These are phyloP conservation scores for Camelus bactrianus DNA, from an alignment of 2,113 vertebrate species.

Conservation along the genomic window DNA sequence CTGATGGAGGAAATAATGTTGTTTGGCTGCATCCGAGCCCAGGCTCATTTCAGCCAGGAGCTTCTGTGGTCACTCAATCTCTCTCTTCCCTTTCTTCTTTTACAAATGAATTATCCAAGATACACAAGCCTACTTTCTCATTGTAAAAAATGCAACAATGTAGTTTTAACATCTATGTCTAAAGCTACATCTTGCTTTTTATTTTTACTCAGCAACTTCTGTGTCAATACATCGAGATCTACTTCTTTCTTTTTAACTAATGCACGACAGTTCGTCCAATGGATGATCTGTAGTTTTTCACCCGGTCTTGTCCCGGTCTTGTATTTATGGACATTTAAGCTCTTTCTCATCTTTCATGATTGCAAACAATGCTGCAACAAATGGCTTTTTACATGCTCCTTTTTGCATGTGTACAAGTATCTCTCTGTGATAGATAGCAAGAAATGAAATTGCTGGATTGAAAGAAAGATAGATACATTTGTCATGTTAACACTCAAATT, in stretches of 20 bases:
- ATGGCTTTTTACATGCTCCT: background rate
- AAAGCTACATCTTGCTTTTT: conserved; percentile 38
- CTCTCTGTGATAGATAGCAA: conserved; percentile 25
- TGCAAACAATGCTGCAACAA: conserved; percentile 14
- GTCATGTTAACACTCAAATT: background rate
- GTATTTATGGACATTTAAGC: conserved; percentile 33
- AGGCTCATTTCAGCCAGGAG: background rate
- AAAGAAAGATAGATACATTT: conserved; percentile 6
- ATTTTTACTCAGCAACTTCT: conserved; percentile 58
- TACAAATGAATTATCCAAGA: conserved; percentile 23
- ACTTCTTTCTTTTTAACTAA: conserved; percentile 52
- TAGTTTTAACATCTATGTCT: conserved; percentile 61
- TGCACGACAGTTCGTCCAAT: background rate
- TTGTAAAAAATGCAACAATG: conserved; percentile 51
- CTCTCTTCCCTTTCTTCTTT: background rate
- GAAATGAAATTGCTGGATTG: background rate
- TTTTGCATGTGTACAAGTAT: background rate
- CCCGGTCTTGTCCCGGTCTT: background rate
- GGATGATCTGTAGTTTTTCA: background rate
- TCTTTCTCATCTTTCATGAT: conserved; percentile 36
- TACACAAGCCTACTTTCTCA: conserved; percentile 20
- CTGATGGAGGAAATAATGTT: background rate
- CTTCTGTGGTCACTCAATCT: background rate
- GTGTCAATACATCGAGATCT: background rate
- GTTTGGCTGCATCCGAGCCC: background rate